These are phyloP conservation scores for Polia nebulosa DNA, from an alignment of 2,888 invertebrate genomes.

Conservation along the genomic window DNA sequence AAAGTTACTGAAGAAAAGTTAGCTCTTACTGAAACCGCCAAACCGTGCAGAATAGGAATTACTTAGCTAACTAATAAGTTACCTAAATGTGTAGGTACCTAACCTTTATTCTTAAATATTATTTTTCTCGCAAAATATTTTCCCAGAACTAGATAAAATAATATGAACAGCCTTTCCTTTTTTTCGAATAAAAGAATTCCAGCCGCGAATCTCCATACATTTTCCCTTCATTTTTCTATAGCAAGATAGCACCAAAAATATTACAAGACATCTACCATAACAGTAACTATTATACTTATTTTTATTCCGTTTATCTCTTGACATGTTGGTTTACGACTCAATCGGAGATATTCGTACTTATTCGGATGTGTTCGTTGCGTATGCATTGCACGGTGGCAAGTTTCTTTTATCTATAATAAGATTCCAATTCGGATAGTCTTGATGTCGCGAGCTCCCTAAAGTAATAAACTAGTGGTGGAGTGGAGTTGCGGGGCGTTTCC, in stretches of 20 bases:
- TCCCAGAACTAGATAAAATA: no score
- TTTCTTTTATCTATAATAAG: slow-evolving; percentile 90
- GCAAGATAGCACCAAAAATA: slow-evolving; percentile 51
- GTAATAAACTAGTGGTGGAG: slow-evolving; percentile 86
- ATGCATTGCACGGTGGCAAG: slow-evolving; percentile 85
- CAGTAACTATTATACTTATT: slow-evolving; percentile 71
- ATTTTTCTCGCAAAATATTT: no score
- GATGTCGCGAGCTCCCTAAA: slow-evolving; percentile 85
- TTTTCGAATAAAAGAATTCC: slow-evolving; percentile 6
- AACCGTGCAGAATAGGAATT: no score
- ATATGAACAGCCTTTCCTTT: no score
- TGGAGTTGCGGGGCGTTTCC: slow-evolving; percentile 71
- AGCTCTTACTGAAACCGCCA: no score
- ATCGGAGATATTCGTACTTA: slow-evolving; percentile 60
- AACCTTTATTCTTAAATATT: no score
- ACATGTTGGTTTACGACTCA: slow-evolving; percentile 77
- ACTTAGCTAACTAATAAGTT: neutral
- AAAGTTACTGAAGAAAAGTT: neutral
- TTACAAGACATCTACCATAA: slow-evolving; percentile 52
- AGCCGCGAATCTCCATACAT: slow-evolving; percentile 26
- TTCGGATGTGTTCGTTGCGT: slow-evolving; percentile 75
- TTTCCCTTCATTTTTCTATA: slow-evolving; percentile 21
- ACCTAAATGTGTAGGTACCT: no score
- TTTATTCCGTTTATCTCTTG: slow-evolving; percentile 73
- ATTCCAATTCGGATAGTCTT: slow-evolving; percentile 84